Evolutionary conservation across 2,797 vertebrate genomes (phyloP), one percentile per base, ranked within the genome.

Genomic region (Anas flavirostris): DNA sequence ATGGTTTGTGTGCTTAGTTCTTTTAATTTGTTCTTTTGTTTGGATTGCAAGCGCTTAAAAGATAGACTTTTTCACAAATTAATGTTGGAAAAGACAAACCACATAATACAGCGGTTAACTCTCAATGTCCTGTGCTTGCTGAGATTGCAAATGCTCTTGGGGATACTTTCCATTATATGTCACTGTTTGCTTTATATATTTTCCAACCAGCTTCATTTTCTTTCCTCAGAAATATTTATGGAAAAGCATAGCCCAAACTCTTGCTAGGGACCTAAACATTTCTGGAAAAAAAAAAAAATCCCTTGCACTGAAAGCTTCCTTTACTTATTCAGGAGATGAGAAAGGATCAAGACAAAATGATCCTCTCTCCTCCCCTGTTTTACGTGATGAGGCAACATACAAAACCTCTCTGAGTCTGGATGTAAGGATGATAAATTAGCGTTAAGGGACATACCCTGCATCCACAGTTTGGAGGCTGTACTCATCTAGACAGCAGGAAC

Each of bases 1-100:
- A 41, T 50, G 77, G 88, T n/a, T 88, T 87, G 87, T 94, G 80
- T 75, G 93, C 87, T 90, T 72, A 41, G 29, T 75, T 93, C 88
- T 92, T 87, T 55, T 84, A 92, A 94, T 95, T 92, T 77, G 66
- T 69, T 95, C 93, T 66, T 85, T 90, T 94, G 63, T 92, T 96
- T 94, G 50, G 43, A 82, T 91, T 89, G 59, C 41, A 75, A 88
- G 43, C 79, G 81, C 7, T 1, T 73, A 50, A 83, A 92, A 84
- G 83, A 72, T 46, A 64, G 88, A 94, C 78, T 83, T 95, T 94
- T 78, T 78, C 68, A 66, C 64, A 91, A 89, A 94, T 95, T 94
- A 86, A 80, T 80, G 41, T 59, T 82, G 83, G 86, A 89, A 86
- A 77, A 86, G 90, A 91, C 76, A 84, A 46, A 41, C 56, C 29